Evolutionary conservation across 2,113 vertebrate genomes (phyloP).

Genomic region (Machaerirhynchus nigripectus): DNA sequence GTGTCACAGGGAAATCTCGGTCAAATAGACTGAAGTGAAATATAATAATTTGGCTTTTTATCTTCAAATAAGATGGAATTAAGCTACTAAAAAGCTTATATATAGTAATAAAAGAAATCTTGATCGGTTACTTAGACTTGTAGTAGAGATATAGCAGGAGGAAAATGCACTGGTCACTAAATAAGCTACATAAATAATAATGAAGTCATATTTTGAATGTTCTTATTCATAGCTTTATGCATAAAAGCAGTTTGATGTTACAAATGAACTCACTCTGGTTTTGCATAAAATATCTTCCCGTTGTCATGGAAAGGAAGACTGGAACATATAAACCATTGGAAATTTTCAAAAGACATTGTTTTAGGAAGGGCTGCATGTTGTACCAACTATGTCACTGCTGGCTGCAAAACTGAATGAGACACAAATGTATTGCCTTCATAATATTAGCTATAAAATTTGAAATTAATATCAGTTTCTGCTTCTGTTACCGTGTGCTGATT

Average conservation of each 20-base stretch:
- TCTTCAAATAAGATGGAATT: neutral
- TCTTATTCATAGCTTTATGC: neutral
- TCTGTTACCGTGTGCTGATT: neutral
- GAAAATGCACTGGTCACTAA: neutral
- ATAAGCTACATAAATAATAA: neutral
- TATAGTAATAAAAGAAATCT: neutral
- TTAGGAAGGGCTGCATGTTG: neutral
- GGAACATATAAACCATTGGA: neutral
- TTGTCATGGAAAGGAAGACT: neutral
- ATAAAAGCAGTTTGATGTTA: neutral
- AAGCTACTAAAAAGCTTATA: neutral
- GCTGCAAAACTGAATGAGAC: neutral
- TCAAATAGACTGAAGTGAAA: neutral
- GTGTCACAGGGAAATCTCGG: neutral
- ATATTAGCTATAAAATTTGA: neutral
- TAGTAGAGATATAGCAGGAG: neutral
- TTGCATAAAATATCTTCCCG: neutral
- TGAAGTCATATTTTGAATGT: neutral
- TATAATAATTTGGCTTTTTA: neutral
- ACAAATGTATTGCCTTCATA: neutral
- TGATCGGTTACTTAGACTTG: neutral
- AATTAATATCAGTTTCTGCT: neutral
- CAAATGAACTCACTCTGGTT: neutral
- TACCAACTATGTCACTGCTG: neutral
- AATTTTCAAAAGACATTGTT: neutral